These are phyloP conservation scores for Alectura lathami DNA, from an alignment of 2,113 vertebrate species.

Conservation along the genomic window DNA sequence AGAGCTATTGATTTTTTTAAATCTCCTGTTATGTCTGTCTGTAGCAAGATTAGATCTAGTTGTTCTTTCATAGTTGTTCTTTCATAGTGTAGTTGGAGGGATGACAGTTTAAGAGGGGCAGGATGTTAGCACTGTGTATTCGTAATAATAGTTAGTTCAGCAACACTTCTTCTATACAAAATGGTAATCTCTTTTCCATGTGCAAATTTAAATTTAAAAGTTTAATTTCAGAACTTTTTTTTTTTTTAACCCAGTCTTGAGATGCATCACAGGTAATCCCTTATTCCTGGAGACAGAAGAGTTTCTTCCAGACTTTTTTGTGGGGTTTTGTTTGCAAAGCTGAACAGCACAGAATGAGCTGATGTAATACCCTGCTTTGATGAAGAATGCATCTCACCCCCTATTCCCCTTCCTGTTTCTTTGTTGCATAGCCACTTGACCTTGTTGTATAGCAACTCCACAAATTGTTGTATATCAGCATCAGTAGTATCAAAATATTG, in stretches of 20 bases:
- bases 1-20: background rate
- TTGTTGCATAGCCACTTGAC: background rate
- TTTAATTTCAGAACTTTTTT: background rate
- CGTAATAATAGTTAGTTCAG: background rate
- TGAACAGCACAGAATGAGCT: background rate
- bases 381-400: background rate
- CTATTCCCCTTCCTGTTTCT: background rate
- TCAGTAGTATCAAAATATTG: background rate
- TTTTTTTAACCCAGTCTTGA: background rate
- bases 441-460: background rate
- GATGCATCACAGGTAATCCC: background rate
- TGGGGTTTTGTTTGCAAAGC: background rate
- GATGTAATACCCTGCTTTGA: background rate
- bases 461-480: background rate
- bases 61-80: background rate
- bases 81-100: background rate
- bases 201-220: background rate
- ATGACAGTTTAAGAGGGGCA: background rate
- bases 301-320: background rate
- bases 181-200: background rate
- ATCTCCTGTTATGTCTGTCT: background rate
- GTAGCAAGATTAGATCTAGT: background rate
- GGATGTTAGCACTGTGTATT: background rate
- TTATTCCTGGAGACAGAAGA: background rate
- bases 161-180: background rate